A percentile compares a stretch with the other conserved stretches of the same genome.
phyloP scores from a whole-genome alignment of 2,888 invertebrate genomes.

The Andricus curvator region DNA sequence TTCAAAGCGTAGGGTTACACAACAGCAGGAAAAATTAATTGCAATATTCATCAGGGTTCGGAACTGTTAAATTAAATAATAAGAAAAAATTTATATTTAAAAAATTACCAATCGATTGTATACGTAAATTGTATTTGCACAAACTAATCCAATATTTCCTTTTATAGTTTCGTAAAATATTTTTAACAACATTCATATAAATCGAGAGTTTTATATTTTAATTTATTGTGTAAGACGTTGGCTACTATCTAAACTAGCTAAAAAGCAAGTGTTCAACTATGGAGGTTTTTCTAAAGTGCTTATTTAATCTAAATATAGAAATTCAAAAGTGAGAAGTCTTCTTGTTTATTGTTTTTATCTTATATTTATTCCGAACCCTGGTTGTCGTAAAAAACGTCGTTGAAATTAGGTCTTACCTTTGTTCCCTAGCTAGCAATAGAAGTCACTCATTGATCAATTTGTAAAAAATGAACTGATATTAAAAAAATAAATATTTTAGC shows the following conservation, averaged over 20 bases:
- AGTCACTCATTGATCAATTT: conserved; percentile 74
- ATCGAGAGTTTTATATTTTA: neutral
- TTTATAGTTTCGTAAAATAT: neutral
- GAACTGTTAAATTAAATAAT: neutral
- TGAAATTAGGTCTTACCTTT: conserved; percentile 71
- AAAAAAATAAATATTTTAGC: neutral
- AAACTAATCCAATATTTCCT: neutral
- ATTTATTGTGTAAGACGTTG: neutral
- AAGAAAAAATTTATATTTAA: neutral
- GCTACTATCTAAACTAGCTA: conserved; percentile 26
- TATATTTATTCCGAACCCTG: conserved; percentile 11
- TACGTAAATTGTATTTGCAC: neutral
- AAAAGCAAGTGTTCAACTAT: conserved; percentile 3
- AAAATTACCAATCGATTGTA: neutral
- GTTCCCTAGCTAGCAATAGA: conserved; percentile 76
- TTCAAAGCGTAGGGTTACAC: conserved; percentile 59
- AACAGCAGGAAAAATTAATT: conserved; percentile 63
- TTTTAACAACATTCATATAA: neutral
- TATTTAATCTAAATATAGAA: conserved; percentile 47
- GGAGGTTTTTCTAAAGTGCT: conserved; percentile 42
- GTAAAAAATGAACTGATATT: conserved; percentile 16
- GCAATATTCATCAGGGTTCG: conserved; percentile 24
- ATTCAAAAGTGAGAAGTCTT: conserved; percentile 42
- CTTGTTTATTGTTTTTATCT: neutral
- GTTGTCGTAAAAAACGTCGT: neutral